These are phyloP conservation scores for Saccostrea echinata DNA, from an alignment of 1,140 invertebrate genomes.

Conservation along the genomic window DNA sequence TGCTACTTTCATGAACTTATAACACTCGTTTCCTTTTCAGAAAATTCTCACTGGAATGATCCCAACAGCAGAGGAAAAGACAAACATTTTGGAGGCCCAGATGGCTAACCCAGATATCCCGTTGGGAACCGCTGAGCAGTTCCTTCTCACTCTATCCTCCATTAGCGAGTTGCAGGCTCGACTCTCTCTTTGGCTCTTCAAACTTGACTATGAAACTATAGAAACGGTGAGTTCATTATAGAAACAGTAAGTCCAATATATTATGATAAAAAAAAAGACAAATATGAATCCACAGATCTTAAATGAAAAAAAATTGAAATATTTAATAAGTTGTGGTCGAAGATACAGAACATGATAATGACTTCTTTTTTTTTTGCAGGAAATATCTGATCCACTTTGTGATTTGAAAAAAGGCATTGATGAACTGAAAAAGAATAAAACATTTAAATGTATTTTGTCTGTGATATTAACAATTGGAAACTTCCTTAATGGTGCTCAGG, in stretches of 20 bases:
- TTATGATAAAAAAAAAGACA: not conserved
- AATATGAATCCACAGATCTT: too few relatives aligned
- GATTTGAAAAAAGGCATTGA: conserved; percentile 98
- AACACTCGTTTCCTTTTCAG: conserved; percentile 78
- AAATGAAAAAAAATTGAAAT: too few relatives aligned
- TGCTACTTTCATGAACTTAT: too few relatives aligned
- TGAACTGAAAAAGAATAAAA: conserved; percentile 88
- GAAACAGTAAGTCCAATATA: not conserved
- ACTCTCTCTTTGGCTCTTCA: conserved; percentile 98
- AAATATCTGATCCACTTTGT: conserved; percentile 99
- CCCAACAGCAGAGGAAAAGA: conserved; percentile 97
- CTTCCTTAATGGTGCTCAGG: conserved; percentile 96
- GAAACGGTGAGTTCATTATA: conserved; percentile 86
- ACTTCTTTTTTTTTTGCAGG: conserved; percentile 82
- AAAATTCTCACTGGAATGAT: conserved; percentile 97
- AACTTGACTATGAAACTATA: conserved; percentile 97
- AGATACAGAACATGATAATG: not conserved
- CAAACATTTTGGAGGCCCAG: conserved; percentile 97
- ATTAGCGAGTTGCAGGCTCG: conserved; percentile 97
- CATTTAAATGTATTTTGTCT: conserved; percentile 96
- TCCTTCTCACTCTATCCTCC: conserved; percentile 95
- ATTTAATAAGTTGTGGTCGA: not conserved
- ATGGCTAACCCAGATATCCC: conserved; percentile 96
- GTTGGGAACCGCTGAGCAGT: conserved; percentile 98
- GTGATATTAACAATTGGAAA: conserved; percentile 97